phyloP scores from a whole-genome alignment of 2,888 invertebrate genomes.

The Ryuthela nishihirai region DNA sequence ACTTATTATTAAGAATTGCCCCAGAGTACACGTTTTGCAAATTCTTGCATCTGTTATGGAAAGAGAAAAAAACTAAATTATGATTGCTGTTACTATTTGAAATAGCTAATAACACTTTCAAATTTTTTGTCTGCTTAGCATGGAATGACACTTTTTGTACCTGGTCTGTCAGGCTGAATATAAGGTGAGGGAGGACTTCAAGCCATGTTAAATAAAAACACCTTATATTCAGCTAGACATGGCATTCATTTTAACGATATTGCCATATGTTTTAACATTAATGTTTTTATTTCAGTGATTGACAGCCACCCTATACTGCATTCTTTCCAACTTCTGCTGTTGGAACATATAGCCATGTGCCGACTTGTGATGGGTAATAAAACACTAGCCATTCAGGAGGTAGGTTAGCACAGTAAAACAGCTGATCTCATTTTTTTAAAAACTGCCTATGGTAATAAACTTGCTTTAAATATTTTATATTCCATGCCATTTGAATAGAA shows the following conservation, averaged over 20 bases:
- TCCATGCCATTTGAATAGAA: background rate
- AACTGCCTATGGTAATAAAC: background rate
- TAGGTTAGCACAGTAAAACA: slow-evolving; percentile 39
- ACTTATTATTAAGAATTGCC: too few relatives aligned
- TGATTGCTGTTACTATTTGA: too few relatives aligned
- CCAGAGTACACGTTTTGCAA: too few relatives aligned
- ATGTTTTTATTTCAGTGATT: slow-evolving; percentile 56
- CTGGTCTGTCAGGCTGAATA: too few relatives aligned
- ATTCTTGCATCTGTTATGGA: too few relatives aligned
- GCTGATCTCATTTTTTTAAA: background rate
- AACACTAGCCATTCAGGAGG: slow-evolving; percentile 73
- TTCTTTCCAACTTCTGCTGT: slow-evolving; percentile 87
- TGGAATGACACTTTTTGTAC: too few relatives aligned
- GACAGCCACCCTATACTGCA: slow-evolving; percentile 81
- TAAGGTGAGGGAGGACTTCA: too few relatives aligned
- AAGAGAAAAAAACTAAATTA: too few relatives aligned
- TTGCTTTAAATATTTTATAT: background rate
- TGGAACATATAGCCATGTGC: slow-evolving; percentile 97
- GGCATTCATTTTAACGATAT: background rate
- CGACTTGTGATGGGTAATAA: slow-evolving; percentile 96
- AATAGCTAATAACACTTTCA: too few relatives aligned
- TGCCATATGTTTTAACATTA: background rate
- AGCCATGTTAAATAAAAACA: too few relatives aligned
- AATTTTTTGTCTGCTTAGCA: too few relatives aligned
- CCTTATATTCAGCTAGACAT: background rate